Evolutionary conservation across 2,888 invertebrate species (phyloP).

Genomic region (Ectemnius lituratus): DNA sequence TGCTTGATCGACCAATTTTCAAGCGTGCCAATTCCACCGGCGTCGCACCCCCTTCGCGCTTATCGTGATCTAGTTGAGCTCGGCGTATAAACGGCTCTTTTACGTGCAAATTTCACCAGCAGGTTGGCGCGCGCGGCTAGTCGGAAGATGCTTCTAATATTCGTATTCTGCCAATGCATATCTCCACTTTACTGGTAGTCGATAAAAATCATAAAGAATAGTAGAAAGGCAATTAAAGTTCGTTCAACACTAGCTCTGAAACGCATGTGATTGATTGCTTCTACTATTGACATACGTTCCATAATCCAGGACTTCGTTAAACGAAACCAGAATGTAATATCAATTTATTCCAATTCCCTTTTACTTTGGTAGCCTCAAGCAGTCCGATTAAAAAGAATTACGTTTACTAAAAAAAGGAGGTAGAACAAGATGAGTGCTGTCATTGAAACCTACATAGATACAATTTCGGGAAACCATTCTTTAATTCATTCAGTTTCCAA

Average conservation of each 20-base stretch:
- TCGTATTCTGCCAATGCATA: neutral
- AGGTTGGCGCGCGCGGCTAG: neutral
- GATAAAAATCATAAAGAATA: neutral
- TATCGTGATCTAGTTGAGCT: constrained; percentile 7
- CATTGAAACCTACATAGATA: too few relatives aligned
- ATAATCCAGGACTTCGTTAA: too few relatives aligned
- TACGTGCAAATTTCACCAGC: constrained; percentile 2
- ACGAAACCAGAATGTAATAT: too few relatives aligned
- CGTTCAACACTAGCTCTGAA: neutral
- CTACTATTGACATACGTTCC: too few relatives aligned
- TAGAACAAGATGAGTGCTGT: too few relatives aligned
- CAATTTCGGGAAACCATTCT: too few relatives aligned
- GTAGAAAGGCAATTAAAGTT: constrained; percentile 1
- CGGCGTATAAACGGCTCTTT: constrained; percentile 1
- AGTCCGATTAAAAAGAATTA: too few relatives aligned
- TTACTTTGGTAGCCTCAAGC: too few relatives aligned
- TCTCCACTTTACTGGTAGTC: neutral
- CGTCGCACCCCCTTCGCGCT: constrained; percentile 1
- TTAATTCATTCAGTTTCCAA: too few relatives aligned
- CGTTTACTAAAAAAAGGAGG: too few relatives aligned
- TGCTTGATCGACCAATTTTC: constrained; percentile 1
- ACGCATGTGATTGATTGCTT: too few relatives aligned
- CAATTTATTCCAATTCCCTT: too few relatives aligned
- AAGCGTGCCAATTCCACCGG: neutral
- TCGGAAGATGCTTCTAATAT: neutral